Base-by-base conservation (phyloP, 2,797 vertebrate species). In the Serranus cabrilla region DNA sequence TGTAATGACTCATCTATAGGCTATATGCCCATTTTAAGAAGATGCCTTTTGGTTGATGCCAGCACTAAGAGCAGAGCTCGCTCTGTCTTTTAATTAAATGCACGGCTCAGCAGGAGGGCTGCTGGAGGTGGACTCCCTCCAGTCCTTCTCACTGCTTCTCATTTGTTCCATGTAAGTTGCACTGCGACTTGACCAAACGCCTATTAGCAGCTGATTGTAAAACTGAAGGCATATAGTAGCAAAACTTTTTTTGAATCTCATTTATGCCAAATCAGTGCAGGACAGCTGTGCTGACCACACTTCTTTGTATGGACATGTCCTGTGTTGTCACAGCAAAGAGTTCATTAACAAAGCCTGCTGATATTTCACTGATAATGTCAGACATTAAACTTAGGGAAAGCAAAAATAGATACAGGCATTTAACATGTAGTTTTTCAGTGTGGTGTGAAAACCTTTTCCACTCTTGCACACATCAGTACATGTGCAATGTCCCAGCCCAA, bases 51-150 rank as follows among this genome's bases (percentile, higher is more conserved):
- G 40, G 67, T 52, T 51, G 56, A 54, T 67, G 51, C 50, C 60
- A 78, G 55, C 49, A 11, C 13, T n/a, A n/a, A 58, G 21, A 11
- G 39, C 66, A 52, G 61, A 71, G 12, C 45, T 39, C 18, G 9
- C 71, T 37, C 65, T 57, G 58, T 68, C 42, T 46, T 63, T 76
- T 76, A 72, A 76, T 80, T 73, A 77, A 80, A 84, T 77, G 70
- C 61, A 51, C 74, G 55, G 46, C 82, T 57, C 74, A 62, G 73
- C 60, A 66, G 55, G 78, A 59, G 20, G 34, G 17, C 73, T 73
- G 57, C 63, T 63, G 62, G 46, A 69, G 27, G 63, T 12, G 18
- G 23, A 47, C 54, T 55, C 47, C 58, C 52, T 54, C 40, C 9
- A 23, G 23, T 61, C 47, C 52, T 42, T 4, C 10, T 45, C 40